These are phyloP conservation scores for Pycnomerus fuliginosus DNA, from an alignment of 2,888 invertebrate species.

Conservation along the genomic window DNA sequence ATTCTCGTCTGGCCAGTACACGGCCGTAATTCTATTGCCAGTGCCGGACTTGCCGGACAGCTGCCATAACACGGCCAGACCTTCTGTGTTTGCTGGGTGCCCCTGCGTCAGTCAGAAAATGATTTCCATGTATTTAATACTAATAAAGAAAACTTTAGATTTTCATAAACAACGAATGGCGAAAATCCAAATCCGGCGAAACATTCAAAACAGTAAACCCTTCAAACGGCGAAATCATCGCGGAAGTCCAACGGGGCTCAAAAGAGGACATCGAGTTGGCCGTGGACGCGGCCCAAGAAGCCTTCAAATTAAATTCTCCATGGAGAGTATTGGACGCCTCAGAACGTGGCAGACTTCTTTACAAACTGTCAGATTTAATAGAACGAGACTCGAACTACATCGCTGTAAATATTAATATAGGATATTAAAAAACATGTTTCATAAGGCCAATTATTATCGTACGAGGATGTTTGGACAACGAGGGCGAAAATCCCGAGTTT, in stretches of 20 bases:
- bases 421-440: too few species aligned
- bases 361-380: constrained; percentile 77
- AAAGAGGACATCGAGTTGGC: constrained; percentile 76
- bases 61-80: too few species aligned
- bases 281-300: constrained; percentile 74
- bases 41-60: too few species aligned
- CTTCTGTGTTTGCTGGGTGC: too few species aligned
- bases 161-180: constrained; percentile 97
- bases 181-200: constrained; percentile 81
- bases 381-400: constrained; percentile 77
- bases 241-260: constrained; percentile 75
- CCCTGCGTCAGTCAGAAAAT: too few species aligned
- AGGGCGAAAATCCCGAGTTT: too few species aligned
- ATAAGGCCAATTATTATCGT: too few species aligned
- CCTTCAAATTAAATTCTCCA: constrained; percentile 72
- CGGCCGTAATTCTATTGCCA: too few species aligned
- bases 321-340: constrained; percentile 90
- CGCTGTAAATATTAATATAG: constrained; percentile 63
- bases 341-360: constrained; percentile 71
- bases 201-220: constrained; percentile 87
- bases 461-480: too few species aligned
- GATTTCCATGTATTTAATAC: too few species aligned
- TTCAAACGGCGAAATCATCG: constrained; percentile 72
- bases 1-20: too few species aligned
- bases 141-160: too few species aligned